These are phyloP conservation scores for Cepaea nemoralis DNA, from an alignment of 1,140 invertebrate genomes.

Conservation along the genomic window DNA sequence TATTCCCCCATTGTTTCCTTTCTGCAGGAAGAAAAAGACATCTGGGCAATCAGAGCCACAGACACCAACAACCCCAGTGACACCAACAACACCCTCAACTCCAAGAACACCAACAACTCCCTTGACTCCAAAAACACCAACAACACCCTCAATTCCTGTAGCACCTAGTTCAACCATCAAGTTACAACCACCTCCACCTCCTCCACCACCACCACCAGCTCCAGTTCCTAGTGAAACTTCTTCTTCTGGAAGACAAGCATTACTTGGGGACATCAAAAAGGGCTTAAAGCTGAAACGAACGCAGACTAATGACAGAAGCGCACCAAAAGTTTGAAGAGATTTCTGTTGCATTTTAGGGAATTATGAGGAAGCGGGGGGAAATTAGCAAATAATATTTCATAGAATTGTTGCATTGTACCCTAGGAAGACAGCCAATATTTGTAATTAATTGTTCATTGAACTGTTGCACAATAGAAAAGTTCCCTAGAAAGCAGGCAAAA, in stretches of 20 bases:
- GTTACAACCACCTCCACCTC: background rate
- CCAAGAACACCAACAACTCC: constrained; percentile 16
- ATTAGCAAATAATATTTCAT: no score
- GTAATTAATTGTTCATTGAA: no score
- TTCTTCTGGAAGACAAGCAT: constrained; percentile 74
- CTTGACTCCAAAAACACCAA: constrained; percentile 13
- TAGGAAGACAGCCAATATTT: no score
- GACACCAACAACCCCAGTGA: constrained; percentile 1
- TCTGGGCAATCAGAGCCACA: background rate
- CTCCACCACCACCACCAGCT: constrained; percentile 34
- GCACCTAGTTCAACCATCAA: background rate
- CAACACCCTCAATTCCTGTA: constrained; percentile 27
- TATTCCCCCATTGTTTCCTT: background rate
- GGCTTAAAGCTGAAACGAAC: constrained; percentile 87
- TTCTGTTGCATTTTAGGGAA: no score
- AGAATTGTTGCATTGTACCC: no score
- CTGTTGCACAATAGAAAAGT: no score
- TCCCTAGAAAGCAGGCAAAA: no score
- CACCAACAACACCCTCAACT: constrained; percentile 18
- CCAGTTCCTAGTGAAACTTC: constrained; percentile 39
- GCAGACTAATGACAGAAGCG: constrained; percentile 89
- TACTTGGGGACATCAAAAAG: constrained; percentile 86
- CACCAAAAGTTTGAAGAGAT: constrained; percentile 76
- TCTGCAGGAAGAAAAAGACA: background rate
- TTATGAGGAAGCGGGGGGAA: no score